Base-by-base conservation (phyloP, 2,113 vertebrate genomes). In the Gorsachius goisagi region DNA sequence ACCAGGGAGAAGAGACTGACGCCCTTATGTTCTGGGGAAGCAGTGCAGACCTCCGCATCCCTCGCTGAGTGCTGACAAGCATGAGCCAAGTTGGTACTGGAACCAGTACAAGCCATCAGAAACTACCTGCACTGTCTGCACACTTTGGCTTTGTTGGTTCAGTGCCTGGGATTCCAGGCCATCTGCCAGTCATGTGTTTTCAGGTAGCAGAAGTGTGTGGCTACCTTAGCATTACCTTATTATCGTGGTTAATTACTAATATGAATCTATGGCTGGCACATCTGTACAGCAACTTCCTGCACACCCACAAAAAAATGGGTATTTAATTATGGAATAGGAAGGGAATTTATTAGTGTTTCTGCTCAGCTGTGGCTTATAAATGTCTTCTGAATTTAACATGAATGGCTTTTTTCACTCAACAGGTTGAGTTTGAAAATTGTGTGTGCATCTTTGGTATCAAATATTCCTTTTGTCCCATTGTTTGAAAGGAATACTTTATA, bases 291-390 rank as follows among this genome's bases (percentile, higher is more conserved):
- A 26, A 41, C 41, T 41, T 66, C 53, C 62, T 75, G 20, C 27
- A 73, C 56, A 73, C 21, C n/a, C n/a, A 81, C 15, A 90, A 75
- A 59, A 60, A 60, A 60, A 35, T 60, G 58, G 12, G 58, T 60
- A 60, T 95, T 92, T 91, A 75, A 85, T 96, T 52, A 35, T 49
- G 19, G 97, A 95, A 66, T 49, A 59, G 64, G 85, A 90, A 41
- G 39, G 12, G 21, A 0, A 37, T 78, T 58, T 80, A 49, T 73
- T 47, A n/a, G 68, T 68, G 90, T 74, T 76, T 58, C 39, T 85
- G 22, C 50, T 75, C 58, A 86, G 11, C 60, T 84, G 50, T n/a
- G 71, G 15, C 93, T 91, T 69, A 23, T 11, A 86, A 88, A 56
- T 58, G 17, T 85, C 47, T 82, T 89, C 71, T 2, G 1, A 66